Conservation (phyloP, 2,888 invertebrate genomes). For the Pseudanteris insignis region DNA sequence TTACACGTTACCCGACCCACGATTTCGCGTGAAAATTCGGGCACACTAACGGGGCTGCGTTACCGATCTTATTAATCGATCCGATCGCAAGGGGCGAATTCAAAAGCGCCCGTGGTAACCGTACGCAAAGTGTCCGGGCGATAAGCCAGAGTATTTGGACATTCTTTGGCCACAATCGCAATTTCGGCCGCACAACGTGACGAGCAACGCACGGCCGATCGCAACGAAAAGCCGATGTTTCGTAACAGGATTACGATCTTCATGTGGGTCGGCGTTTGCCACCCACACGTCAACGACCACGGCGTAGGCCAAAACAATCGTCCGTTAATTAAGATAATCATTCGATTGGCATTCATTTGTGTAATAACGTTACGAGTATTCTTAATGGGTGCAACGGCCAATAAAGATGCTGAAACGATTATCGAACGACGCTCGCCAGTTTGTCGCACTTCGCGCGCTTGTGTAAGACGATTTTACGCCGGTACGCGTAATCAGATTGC, state of each 20-base stretch:
- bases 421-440: background rate
- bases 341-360: slow-evolving; percentile 53
- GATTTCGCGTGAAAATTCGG: no score
- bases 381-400: slow-evolving; percentile 25
- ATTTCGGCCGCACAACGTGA: no score
- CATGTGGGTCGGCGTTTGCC: slow-evolving; percentile 48
- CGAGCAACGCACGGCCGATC: background rate
- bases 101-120: no score
- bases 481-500: no score
- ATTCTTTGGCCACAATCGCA: no score
- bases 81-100: no score
- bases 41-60: no score
- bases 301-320: slow-evolving; percentile 62
- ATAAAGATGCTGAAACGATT: slow-evolving; percentile 12
- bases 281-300: slow-evolving; percentile 32
- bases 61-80: no score
- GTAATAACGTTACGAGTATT: slow-evolving; percentile 21
- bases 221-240: slow-evolving; percentile 17
- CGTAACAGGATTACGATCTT: slow-evolving; percentile 37
- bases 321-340: slow-evolving; percentile 64
- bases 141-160: background rate
- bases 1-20: no score
- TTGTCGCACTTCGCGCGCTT: slow-evolving; percentile 4
- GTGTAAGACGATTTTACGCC: no score
- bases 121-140: background rate